phyloP scores from a whole-genome alignment of 2,797 vertebrate species.

The Phoeniculus purpureus region DNA sequence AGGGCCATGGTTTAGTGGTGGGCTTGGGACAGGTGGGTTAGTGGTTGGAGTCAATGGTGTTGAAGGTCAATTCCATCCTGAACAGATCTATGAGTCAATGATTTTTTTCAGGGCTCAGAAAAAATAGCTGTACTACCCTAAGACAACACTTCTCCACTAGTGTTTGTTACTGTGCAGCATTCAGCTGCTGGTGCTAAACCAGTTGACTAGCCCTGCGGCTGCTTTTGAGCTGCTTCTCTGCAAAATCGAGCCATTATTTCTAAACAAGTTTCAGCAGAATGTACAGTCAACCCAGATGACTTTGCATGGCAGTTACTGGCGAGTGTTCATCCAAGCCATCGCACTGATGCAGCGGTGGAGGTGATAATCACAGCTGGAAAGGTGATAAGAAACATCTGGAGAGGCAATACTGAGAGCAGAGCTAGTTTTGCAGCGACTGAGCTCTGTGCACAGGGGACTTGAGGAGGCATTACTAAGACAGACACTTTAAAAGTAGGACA shows the following conservation, averaged over 20 bases:
- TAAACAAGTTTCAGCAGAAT: neutral
- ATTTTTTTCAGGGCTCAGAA: neutral
- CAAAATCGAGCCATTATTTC: neutral
- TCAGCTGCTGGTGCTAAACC: neutral
- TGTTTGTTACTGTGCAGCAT: neutral
- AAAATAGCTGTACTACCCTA: neutral
- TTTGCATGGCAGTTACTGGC: neutral
- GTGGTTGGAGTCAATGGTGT: too few species aligned
- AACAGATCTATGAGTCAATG: too few species aligned
- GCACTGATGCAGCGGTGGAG: neutral
- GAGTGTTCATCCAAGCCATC: neutral
- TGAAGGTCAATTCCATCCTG: too few species aligned
- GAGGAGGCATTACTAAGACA: neutral
- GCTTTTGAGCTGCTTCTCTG: neutral
- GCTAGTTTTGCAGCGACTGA: neutral
- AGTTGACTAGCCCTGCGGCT: neutral
- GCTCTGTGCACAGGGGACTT: neutral
- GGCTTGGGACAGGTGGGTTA: too few species aligned
- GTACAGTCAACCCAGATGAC: neutral
- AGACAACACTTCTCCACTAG: neutral
- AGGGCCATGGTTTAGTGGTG: too few species aligned
- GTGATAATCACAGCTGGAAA: conserved; percentile 8
- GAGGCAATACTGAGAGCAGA: neutral
- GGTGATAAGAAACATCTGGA: conserved; percentile 32
- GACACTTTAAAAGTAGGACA: neutral